Percentiles rank a stretch among this genome's conserved stretches.
Conservation (phyloP, 2,888 invertebrate genomes). For the Pycnomerus fuliginosus region DNA sequence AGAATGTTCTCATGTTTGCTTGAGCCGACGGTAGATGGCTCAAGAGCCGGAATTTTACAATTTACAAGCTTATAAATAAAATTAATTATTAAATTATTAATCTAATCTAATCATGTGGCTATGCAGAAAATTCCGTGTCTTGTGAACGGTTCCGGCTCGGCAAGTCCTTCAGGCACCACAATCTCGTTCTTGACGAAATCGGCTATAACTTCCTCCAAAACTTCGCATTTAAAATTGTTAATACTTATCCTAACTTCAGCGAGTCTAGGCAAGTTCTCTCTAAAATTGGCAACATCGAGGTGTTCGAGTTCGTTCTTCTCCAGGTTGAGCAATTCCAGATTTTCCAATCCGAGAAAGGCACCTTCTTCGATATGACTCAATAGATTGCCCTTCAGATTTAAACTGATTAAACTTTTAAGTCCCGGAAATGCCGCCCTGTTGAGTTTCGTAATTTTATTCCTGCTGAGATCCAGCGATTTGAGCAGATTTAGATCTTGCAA, state of each 20-base stretch:
- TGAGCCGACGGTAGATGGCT: too few relatives aligned
- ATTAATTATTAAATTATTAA: not conserved
- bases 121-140: constrained; percentile 5
- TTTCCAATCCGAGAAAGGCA: constrained; percentile 2
- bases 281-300: constrained; percentile 1
- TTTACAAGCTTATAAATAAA: not conserved
- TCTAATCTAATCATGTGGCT: too few relatives aligned
- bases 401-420: not conserved
- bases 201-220: constrained; percentile 3
- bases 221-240: constrained; percentile 6
- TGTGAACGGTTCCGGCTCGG: constrained; percentile 6
- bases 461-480: constrained; percentile 4
- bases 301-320: constrained; percentile 2
- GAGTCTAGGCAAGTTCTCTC: constrained; percentile 1
- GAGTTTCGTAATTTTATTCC: constrained; percentile 5
- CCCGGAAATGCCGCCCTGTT: not conserved
- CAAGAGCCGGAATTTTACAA: too few relatives aligned
- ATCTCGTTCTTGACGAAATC: constrained; percentile 1
- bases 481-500: not conserved
- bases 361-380: not conserved
- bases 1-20: too few relatives aligned
- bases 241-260: not conserved
- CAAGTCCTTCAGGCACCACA: constrained; percentile 8
- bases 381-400: constrained; percentile 7
- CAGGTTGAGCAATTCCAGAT: constrained; percentile 3